Conservation (phyloP, 2,888 invertebrate species). For the Polietes domitor region DNA sequence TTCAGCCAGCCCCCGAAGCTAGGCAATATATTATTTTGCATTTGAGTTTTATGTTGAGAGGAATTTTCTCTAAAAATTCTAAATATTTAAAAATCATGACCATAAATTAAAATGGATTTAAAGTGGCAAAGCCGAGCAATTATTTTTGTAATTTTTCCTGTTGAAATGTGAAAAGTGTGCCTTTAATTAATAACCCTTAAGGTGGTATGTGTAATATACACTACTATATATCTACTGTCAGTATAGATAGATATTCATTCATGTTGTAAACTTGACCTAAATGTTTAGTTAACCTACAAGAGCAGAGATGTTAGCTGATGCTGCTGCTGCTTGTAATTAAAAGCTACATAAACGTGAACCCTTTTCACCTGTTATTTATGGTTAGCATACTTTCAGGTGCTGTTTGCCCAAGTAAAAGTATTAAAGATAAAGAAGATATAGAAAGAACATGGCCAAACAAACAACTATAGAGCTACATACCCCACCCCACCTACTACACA, state of each 20-base stretch:
- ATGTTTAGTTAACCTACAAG: constrained; percentile 32
- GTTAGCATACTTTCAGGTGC: constrained; percentile 17
- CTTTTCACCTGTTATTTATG: constrained; percentile 54
- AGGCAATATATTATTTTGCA: not conserved
- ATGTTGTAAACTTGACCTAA: constrained; percentile 61
- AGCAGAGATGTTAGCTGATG: not conserved
- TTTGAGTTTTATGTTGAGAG: not conserved
- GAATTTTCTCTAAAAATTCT: not conserved
- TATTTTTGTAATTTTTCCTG: not conserved
- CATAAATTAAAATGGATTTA: constrained; percentile 10
- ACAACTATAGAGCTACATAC: not conserved
- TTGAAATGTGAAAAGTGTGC: not conserved
- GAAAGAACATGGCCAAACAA: not conserved
- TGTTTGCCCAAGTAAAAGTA: not conserved
- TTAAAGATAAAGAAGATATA: constrained; percentile 5
- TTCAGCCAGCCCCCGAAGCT: not conserved
- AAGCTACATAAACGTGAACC: constrained; percentile 42
- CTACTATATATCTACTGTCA: not conserved
- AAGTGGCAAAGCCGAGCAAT: not conserved
- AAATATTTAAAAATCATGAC: constrained; percentile 2
- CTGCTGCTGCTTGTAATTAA: constrained; percentile 45
- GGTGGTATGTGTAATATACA: not conserved
- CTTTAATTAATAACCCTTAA: constrained; percentile 60
- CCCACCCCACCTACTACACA: not conserved
- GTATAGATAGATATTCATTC: too few relatives aligned